phyloP scores from a whole-genome alignment of 2,113 vertebrate genomes.

The Psephotus haematonotus region DNA sequence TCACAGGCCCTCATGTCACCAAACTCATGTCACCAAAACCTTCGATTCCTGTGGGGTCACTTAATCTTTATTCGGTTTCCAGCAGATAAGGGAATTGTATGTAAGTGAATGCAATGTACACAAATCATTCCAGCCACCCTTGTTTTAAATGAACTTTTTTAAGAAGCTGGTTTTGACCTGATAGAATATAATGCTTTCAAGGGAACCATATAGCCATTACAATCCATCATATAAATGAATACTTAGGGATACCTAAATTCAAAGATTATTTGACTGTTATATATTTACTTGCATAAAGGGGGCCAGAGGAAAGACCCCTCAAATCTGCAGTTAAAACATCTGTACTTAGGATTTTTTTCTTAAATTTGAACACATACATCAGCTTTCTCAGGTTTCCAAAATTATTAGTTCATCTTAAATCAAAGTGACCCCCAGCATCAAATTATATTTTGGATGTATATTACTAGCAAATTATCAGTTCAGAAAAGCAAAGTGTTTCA shows the following conservation, averaged over 20 bases:
- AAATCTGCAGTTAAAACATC: constrained; percentile 52
- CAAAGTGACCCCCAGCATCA: neutral
- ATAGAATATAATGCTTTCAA: constrained; percentile 74
- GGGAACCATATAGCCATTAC: constrained; percentile 72
- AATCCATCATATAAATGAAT: constrained; percentile 78
- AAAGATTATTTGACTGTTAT: constrained; percentile 69
- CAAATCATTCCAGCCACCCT: constrained; percentile 59
- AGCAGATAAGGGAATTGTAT: constrained; percentile 22
- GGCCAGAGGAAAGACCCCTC: neutral
- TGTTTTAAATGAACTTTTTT: constrained; percentile 40
- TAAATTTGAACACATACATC: neutral
- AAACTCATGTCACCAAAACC: constrained; percentile 40
- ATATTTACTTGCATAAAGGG: constrained; percentile 3
- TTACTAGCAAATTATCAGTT: constrained; percentile 15
- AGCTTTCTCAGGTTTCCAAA: constrained; percentile 2
- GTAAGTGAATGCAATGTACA: neutral
- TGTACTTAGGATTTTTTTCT: constrained; percentile 6
- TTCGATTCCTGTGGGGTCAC: neutral
- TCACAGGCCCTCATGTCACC: neutral
- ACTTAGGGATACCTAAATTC: constrained; percentile 76
- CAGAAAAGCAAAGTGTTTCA: neutral
- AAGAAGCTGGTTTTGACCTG: constrained; percentile 70
- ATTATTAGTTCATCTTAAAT: neutral
- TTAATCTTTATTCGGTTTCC: constrained; percentile 25
- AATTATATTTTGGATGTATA: neutral